Evolutionary conservation across 2,113 vertebrate species (phyloP), one percentile per base, ranked within the genome.

Genomic region (Cryptotis parvus): DNA sequence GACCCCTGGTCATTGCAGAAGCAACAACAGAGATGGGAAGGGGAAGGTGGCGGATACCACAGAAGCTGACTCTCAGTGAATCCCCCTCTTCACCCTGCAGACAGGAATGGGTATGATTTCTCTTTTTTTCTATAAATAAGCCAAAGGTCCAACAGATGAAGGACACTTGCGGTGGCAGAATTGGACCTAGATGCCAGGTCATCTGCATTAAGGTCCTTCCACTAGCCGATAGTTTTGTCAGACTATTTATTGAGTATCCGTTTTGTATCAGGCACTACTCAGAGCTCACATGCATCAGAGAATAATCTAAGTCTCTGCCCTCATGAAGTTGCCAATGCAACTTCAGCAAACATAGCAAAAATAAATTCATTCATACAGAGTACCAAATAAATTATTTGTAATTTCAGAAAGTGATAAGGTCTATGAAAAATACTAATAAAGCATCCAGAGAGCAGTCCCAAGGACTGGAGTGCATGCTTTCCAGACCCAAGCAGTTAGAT

Each of bases 341-440:
- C 39, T 81, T 70, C 24, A 52, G 45, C 10, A 80, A n/a, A 43
- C 49, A 70, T 92, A 80, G 84, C 26, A 43, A 91, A 91, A 91
- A 84, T 63, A 92, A 68, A 11, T 70, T 11, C 49, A 61, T 69
- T 55, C 6, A 68, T 87, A 45, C 9, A 66, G 87, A 79, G 77
- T 35, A 68, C 43, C 52, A 82, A 39, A 45, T 68, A 84, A 18
- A 31, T 70, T 33, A 90, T 39, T 90, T 75, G 7, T 29, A 84
- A 80, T 35, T 33, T 31, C n/a, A 24, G 20, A 88, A 35, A 91
- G 22, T 78, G 81, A 29, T 45, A 75, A 79, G 16, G 49, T 24
- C 31, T 87, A 39, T n/a, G 8, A 29, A 58, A 6, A 26, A 66
- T 58, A 20, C 29, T 65, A 65, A 12, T 65, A 29, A 65, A 65